Conservation (phyloP, 2,113 vertebrate species). For the Limnothrissa miodon region DNA sequence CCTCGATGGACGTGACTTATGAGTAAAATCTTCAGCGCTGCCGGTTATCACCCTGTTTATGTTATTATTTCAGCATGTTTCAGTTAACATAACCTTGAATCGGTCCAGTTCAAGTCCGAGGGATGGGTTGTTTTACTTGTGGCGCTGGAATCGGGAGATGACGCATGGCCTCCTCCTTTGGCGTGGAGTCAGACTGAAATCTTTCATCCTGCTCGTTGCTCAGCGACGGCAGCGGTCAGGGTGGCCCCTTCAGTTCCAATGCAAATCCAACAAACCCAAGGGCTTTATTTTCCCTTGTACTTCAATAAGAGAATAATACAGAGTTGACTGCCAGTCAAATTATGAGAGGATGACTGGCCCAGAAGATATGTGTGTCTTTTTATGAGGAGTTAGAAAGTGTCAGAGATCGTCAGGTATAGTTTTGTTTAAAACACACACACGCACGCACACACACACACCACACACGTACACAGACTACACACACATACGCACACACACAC, state of each 20-base stretch:
- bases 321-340: constrained; percentile 9
- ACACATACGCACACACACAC: constrained; percentile 13
- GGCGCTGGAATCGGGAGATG: constrained; percentile 69
- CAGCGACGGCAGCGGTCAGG: constrained; percentile 52
- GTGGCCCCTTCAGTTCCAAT: constrained; percentile 55
- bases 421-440: constrained; percentile 22
- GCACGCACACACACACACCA: neutral
- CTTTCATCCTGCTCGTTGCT: constrained; percentile 56
- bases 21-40: constrained; percentile 69
- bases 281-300: constrained; percentile 50
- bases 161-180: constrained; percentile 65
- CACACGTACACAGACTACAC: neutral
- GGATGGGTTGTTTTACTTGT: constrained; percentile 72
- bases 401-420: neutral
- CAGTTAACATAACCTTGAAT: constrained; percentile 81
- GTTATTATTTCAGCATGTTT: constrained; percentile 76
- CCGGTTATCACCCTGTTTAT: constrained; percentile 77
- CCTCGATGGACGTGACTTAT: constrained; percentile 69
- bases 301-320: constrained; percentile 54
- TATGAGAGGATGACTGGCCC: constrained; percentile 36
- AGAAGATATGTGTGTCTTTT: neutral
- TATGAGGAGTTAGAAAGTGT: neutral
- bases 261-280: constrained; percentile 50
- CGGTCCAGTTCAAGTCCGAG: constrained; percentile 69
- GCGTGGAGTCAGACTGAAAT: constrained; percentile 56